Evolutionary conservation across 2,113 vertebrate genomes (phyloP).

Genomic region (Tetraodon nigroviridis): DNA sequence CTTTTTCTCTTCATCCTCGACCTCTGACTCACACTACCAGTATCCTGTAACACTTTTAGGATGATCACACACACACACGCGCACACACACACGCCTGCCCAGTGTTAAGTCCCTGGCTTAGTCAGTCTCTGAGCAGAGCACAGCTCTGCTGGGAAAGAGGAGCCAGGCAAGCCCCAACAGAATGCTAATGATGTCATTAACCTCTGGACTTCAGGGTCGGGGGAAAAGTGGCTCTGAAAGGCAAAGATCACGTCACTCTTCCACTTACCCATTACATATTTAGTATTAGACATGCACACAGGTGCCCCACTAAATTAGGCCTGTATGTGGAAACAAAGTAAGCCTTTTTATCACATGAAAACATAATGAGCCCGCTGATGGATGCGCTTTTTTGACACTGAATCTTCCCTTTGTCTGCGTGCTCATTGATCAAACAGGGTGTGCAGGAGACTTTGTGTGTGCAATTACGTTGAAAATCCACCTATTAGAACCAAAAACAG

Average conservation of each 20-base stretch:
- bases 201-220: slow-evolving; percentile 60
- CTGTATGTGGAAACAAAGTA: slow-evolving; percentile 22
- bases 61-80: slow-evolving; percentile 1
- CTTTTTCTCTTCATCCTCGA: slow-evolving; percentile 31
- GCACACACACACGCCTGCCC: slow-evolving; percentile 30
- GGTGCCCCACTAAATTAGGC: slow-evolving; percentile 33
- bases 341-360: slow-evolving; percentile 19
- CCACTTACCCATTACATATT: slow-evolving; percentile 53
- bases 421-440: neutral
- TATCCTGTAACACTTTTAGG: slow-evolving; percentile 60
- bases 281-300: slow-evolving; percentile 39
- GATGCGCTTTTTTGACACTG: neutral
- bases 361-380: slow-evolving; percentile 25
- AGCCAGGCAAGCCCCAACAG: slow-evolving; percentile 60
- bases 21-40: slow-evolving; percentile 69
- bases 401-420: slow-evolving; percentile 4
- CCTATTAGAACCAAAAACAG: neutral
- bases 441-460: neutral
- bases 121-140: slow-evolving; percentile 54
- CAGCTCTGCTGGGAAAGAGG: slow-evolving; percentile 62
- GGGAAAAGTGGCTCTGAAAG: slow-evolving; percentile 52
- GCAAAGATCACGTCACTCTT: slow-evolving; percentile 69
- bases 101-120: slow-evolving; percentile 60
- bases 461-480: too few species aligned
- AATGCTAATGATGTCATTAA: slow-evolving; percentile 76